Percentiles rank a stretch among this genome's conserved stretches.
Evolutionary conservation across 2,888 invertebrate genomes (phyloP).

Genomic region (Noctua comes): DNA sequence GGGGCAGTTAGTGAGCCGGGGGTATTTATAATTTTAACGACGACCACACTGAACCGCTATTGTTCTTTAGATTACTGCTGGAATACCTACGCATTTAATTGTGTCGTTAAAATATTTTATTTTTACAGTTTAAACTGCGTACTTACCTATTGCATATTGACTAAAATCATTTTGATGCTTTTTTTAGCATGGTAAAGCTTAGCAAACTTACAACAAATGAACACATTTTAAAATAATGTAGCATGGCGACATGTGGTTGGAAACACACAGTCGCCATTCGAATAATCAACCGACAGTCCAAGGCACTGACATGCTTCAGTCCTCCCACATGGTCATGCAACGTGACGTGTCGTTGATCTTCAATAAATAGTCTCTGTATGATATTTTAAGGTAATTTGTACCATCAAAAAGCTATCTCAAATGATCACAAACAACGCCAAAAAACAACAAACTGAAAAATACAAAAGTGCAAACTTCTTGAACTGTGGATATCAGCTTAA

Average conservation of each 20-base stretch:
- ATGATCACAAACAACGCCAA: conserved; percentile 26
- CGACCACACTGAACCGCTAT: conserved; percentile 77
- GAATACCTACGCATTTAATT: conserved; percentile 60
- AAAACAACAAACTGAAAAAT: conserved; percentile 67
- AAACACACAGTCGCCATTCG: not conserved
- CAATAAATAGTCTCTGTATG: not conserved
- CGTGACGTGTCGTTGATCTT: not conserved
- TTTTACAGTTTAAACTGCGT: conserved; percentile 7
- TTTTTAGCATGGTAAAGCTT: not conserved
- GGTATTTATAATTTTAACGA: conserved; percentile 85
- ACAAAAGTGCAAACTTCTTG: conserved; percentile 67
- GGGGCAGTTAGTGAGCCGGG: conserved; percentile 86
- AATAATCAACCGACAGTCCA: not conserved
- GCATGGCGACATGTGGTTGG: not conserved
- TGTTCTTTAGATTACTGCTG: conserved; percentile 75
- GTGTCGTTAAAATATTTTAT: conserved; percentile 32
- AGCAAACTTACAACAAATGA: too few relatives aligned
- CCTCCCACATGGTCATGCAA: not conserved
- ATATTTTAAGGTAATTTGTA: conserved; percentile 11
- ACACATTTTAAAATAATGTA: not conserved
- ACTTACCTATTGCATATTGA: not conserved
- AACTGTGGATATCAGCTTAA: conserved; percentile 77
- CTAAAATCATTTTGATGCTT: not conserved
- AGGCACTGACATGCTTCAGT: not conserved
- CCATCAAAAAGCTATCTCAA: conserved; percentile 26